These are phyloP conservation scores for Podarcis raffonei DNA, from an alignment of 2,113 vertebrate genomes.

Conservation along the genomic window DNA sequence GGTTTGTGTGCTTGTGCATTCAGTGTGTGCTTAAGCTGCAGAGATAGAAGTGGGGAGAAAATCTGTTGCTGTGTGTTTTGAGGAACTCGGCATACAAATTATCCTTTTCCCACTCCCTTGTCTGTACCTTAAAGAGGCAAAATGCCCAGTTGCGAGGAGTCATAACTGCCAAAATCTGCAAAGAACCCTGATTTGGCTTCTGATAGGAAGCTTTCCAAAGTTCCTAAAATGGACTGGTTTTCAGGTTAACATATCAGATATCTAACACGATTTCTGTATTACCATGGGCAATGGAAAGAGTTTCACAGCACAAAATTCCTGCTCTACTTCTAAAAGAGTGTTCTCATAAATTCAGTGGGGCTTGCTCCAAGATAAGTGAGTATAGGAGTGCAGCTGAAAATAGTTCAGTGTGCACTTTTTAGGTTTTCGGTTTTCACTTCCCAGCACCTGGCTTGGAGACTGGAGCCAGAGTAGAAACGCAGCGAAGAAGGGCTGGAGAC, in stretches of 20 bases:
- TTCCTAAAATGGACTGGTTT: not conserved
- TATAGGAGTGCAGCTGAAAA: not conserved
- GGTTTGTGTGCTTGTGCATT: not conserved
- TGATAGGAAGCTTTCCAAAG: not conserved
- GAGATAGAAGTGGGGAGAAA: not conserved
- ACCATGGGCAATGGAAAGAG: not conserved
- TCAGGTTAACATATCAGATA: not conserved
- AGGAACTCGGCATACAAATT: not conserved
- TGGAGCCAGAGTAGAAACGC: too few species aligned
- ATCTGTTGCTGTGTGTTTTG: conserved; percentile 5
- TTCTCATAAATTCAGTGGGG: not conserved
- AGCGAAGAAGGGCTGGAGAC: too few species aligned
- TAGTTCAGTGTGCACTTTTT: not conserved
- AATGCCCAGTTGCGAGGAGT: not conserved
- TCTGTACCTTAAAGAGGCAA: not conserved
- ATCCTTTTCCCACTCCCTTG: not conserved
- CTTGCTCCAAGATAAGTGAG: not conserved
- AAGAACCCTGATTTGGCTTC: not conserved
- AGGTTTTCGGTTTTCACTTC: not conserved
- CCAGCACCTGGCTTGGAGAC: too few species aligned
- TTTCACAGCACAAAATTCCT: not conserved
- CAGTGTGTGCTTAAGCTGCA: not conserved
- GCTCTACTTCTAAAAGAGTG: not conserved
- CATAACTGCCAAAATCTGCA: not conserved
- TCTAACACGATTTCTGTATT: not conserved